Base-by-base conservation (phyloP, 2,113 vertebrate genomes). In the Dicaeum eximium region DNA sequence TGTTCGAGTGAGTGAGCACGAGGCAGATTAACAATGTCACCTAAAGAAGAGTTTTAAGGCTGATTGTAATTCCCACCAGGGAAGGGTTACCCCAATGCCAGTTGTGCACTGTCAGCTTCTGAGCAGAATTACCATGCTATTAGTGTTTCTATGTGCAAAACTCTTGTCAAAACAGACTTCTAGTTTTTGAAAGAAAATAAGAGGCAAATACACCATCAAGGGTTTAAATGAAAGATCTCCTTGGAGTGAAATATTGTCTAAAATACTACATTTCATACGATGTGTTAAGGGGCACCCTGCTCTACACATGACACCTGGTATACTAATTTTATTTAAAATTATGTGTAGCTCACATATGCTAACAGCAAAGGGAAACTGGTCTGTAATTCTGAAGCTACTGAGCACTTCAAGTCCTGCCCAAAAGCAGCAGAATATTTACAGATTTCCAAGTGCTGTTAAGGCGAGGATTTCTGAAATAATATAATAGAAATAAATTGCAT, bases 111-210 rank as follows among this genome's bases (percentile, higher is more conserved):
- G 92, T 79, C 81, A 77, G 67, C 74, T 80, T 31, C 85, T 82
- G 54, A 75, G 77, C 17, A 8, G 35, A 90, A 93, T 94, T 92
- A 93, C 71, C 30, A 70, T 50, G 62, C 35, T 56, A 58, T 93
- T 92, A 88, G 61, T 80, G 86, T 22, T 56, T 42, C 45, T 72
- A 6, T 25, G 64, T 51, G 69, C 70, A 84, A 92, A 69, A 72
- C 44, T 79, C 72, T 60, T 86, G 94, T 94, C 86, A 95, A 95
- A 92, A 86, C 82, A 93, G 38, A 37, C 47, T 65, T 79, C 38
- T 10, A 20, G n/a, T 19, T 89, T 64, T 87, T 95, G 65, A 88
- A 91, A 92, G 69, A 91, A 90, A 93, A 31, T 35, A 86, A 25
- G n/a, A 75, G 3, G 0, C 64, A 96, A 91, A 85, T 67, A 81